Evolutionary conservation across 2,888 invertebrate species (phyloP).

Genomic region (Agrochola macilenta): DNA sequence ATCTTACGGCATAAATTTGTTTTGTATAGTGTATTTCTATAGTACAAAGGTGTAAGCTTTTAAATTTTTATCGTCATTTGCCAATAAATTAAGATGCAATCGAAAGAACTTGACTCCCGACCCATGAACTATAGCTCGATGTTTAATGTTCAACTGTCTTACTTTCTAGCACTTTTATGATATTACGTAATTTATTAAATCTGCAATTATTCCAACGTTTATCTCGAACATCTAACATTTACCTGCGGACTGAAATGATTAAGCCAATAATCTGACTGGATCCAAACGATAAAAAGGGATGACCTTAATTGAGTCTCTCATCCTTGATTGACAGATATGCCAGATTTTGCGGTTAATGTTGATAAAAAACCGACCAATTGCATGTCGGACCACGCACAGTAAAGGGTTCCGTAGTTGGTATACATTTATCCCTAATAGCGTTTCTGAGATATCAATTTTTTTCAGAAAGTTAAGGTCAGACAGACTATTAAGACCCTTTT

Average conservation of each 20-base stretch:
- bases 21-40: neutral
- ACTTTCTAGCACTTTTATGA: conserved; percentile 27
- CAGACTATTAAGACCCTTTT: too few relatives aligned
- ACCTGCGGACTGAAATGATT: neutral
- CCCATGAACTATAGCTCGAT: conserved; percentile 11
- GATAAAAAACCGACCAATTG: too few relatives aligned
- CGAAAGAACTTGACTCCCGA: neutral
- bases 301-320: conserved; percentile 27
- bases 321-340: conserved; percentile 3
- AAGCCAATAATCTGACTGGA: conserved; percentile 22
- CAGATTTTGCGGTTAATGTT: conserved; percentile 11
- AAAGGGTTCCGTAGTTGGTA: too few relatives aligned
- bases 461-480: too few relatives aligned
- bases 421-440: too few relatives aligned
- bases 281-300: conserved; percentile 28
- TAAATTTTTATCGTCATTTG: neutral
- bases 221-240: neutral
- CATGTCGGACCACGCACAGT: too few relatives aligned
- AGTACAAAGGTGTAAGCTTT: neutral
- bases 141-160: conserved; percentile 10
- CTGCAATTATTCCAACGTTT: neutral
- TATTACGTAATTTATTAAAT: neutral
- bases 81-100: conserved; percentile 8
- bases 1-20: neutral
- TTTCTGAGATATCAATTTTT: too few relatives aligned